These are phyloP conservation scores for Hucho hucho DNA, from an alignment of 2,113 vertebrate genomes.

Conservation along the genomic window DNA sequence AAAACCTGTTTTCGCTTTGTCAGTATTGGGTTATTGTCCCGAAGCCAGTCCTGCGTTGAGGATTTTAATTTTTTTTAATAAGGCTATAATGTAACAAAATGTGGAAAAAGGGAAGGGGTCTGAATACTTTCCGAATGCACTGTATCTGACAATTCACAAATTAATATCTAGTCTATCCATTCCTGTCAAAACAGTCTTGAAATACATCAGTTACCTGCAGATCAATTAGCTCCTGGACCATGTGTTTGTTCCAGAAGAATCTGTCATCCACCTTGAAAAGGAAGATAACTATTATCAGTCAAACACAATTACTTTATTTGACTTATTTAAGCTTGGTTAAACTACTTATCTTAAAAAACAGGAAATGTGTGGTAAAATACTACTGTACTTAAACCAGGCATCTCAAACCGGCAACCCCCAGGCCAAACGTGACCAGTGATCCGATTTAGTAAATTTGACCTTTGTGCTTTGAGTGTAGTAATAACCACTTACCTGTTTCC, in stretches of 20 bases:
- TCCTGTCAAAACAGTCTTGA: not conserved
- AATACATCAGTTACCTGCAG: slow-evolving; percentile 74
- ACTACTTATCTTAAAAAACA: not conserved
- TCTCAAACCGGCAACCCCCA: no score
- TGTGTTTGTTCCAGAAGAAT: slow-evolving; percentile 99
- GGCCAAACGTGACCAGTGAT: no score
- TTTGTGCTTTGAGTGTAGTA: not conserved
- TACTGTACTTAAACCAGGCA: not conserved
- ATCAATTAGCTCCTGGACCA: slow-evolving; percentile 91
- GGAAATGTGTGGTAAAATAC: no score
- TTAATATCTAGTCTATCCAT: not conserved
- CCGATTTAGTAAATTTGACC: not conserved
- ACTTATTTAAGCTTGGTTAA: not conserved
- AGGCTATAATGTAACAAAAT: no score
- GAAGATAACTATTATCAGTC: slow-evolving; percentile 21
- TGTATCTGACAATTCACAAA: no score
- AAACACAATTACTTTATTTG: not conserved
- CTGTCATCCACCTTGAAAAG: slow-evolving; percentile 90
- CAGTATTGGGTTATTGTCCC: no score
- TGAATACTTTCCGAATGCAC: no score
- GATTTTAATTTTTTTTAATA: no score
- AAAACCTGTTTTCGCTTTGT: no score
- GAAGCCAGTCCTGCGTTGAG: no score
- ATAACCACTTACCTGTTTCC: slow-evolving; percentile 81
- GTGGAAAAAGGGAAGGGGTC: no score